Base-by-base conservation (phyloP, 2,113 vertebrate species). In the Oryzias javanicus region DNA sequence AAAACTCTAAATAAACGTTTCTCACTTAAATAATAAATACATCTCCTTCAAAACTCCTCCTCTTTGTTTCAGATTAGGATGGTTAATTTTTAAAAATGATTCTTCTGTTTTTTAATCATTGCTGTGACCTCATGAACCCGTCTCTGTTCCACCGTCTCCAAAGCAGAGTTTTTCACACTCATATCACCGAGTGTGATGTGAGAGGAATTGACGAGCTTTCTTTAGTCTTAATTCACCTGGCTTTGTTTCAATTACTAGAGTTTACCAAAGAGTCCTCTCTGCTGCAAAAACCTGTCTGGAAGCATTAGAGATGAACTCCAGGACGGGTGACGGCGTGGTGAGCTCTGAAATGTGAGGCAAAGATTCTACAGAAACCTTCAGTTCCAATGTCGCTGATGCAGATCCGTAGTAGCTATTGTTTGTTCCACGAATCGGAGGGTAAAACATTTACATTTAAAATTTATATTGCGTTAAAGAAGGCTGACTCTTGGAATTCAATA, bases 221-320 rank as follows among this genome's bases (percentile, higher is more conserved):
- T 22, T 66, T 35, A 61, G 59, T 59, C 49, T 74, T 55, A 44
- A 57, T 61, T 72, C 68, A 51, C 40, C 60, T 70, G 49, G 72
- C 69, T 77, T 68, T 69, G 65, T 63, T 64, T 83, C 63, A 79
- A 77, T 74, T 80, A 85, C 72, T 42, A 24, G 55, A 64, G 67
- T 45, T 74, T 68, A 64, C 47, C 72, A 68, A 60, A 72, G 72
- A 64, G 49, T 40, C 74, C 74, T 68, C 64, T 42, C 56, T 35
- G 66, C 70, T 72, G 54, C 50, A 41, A 69, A n/a, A 71, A 52
- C 54, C 57, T 79, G 68, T 82, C 79, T 49, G 55, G 60, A 64
- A 64, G 71, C 62, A 80, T 84, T 82, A 84, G 60, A 6, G 13
- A 45, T 59, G 49, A 64, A 10, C 12, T 12, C 10, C 35, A 35